Conservation (phyloP, 35 echinoderm and acorn worm species). For the Ophiothrix spiculata region DNA sequence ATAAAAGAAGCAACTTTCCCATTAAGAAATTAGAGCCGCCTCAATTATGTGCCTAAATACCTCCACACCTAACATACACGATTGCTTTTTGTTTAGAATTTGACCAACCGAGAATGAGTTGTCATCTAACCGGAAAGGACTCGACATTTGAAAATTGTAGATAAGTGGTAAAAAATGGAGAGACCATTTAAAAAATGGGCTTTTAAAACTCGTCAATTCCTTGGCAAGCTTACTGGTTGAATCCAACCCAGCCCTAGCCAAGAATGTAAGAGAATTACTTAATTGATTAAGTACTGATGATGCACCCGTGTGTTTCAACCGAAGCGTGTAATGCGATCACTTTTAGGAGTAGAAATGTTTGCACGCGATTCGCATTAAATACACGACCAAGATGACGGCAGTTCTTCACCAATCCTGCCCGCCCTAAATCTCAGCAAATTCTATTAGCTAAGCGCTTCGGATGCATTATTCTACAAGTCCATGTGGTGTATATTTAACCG, state of each 20-base stretch:
- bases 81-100: not conserved
- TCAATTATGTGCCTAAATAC: too few species aligned
- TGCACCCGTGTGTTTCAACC: conserved; percentile 20
- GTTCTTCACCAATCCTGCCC: too few species aligned
- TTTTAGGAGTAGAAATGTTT: conserved; percentile 72
- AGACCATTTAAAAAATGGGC: not conserved
- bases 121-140: conserved; percentile 5
- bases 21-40: too few species aligned
- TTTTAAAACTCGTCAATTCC: conserved; percentile 1
- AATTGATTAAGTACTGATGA: conserved; percentile 56
- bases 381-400: conserved; percentile 29
- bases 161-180: not conserved
- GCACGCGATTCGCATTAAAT: conserved; percentile 70
- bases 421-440: conserved; percentile 49
- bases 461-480: conserved; percentile 1
- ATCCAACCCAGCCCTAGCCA: conserved; percentile 7
- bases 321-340: conserved; percentile 69
- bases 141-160: conserved; percentile 9
- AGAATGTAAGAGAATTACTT: conserved; percentile 19
- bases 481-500: not conserved
- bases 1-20: too few species aligned
- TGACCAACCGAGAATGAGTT: not conserved
- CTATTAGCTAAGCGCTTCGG: conserved; percentile 9
- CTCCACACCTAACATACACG: too few species aligned
- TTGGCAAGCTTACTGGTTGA: not conserved